Evolutionary conservation across 2,888 invertebrate genomes (phyloP).

Genomic region (Dryobotodes eremita): DNA sequence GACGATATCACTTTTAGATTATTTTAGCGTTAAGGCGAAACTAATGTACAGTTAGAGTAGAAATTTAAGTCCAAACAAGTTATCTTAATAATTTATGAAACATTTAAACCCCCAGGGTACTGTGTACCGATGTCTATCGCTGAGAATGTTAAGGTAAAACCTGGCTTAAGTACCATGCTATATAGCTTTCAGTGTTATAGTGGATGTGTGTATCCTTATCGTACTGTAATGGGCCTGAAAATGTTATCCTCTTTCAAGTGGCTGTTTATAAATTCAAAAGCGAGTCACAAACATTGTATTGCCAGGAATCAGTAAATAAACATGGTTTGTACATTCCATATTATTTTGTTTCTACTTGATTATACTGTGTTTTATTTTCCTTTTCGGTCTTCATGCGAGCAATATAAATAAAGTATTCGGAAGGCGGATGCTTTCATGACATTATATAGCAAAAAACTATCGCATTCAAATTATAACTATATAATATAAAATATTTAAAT

Average conservation of each 20-base stretch:
- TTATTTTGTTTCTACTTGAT: slow-evolving; percentile 92
- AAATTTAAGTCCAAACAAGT: slow-evolving; percentile 90
- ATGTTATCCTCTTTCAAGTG: slow-evolving; percentile 77
- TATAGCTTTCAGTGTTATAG: slow-evolving; percentile 88
- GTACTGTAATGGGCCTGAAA: slow-evolving; percentile 77
- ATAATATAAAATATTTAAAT: slow-evolving; percentile 75
- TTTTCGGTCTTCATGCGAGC: slow-evolving; percentile 82
- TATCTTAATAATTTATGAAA: slow-evolving; percentile 88
- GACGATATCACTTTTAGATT: slow-evolving; percentile 90
- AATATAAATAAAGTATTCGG: slow-evolving; percentile 76
- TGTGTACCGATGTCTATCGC: slow-evolving; percentile 84
- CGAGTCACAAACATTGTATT: slow-evolving; percentile 89
- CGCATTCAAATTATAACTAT: slow-evolving; percentile 79
- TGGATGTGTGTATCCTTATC: slow-evolving; percentile 83
- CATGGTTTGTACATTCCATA: slow-evolving; percentile 96
- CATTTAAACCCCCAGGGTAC: slow-evolving; percentile 86
- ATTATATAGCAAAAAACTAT: slow-evolving; percentile 77
- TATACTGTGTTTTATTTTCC: slow-evolving; percentile 90
- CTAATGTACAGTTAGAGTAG: slow-evolving; percentile 92
- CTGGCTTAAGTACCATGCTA: slow-evolving; percentile 85
- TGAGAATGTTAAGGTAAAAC: slow-evolving; percentile 83
- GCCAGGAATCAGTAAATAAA: slow-evolving; percentile 93
- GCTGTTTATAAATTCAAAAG: slow-evolving; percentile 78
- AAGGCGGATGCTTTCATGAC: slow-evolving; percentile 83
- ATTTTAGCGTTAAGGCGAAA: slow-evolving; percentile 91